phyloP scores from a whole-genome alignment of 2,797 vertebrate genomes.

The Octomys mimax region DNA sequence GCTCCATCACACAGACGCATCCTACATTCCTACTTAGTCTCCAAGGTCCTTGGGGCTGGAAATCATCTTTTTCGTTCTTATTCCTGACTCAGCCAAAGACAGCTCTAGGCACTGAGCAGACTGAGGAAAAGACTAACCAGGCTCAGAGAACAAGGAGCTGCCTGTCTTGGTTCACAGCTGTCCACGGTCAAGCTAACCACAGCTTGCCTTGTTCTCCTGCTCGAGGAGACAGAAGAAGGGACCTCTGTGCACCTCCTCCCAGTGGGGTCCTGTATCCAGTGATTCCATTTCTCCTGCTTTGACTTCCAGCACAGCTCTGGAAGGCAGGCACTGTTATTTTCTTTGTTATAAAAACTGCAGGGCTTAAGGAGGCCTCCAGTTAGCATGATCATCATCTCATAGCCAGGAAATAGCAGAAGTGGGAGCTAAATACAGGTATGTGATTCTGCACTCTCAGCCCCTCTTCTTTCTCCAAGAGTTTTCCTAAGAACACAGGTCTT shows the following conservation, averaged over 20 bases:
- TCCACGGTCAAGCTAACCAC: neutral
- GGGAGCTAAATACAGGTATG: neutral
- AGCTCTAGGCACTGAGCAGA: neutral
- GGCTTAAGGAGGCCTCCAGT: neutral
- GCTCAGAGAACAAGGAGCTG: neutral
- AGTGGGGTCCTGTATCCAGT: neutral
- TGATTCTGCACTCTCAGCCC: neutral
- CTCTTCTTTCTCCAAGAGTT: neutral
- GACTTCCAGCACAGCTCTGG: neutral
- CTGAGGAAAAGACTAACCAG: neutral
- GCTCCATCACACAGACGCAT: neutral
- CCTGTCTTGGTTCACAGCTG: neutral
- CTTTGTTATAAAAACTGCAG: neutral
- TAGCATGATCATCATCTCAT: neutral
- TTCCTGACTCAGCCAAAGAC: neutral
- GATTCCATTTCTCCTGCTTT: neutral
- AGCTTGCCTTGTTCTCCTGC: neutral
- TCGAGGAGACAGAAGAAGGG: neutral
- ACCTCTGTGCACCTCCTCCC: neutral
- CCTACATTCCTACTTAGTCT: neutral
- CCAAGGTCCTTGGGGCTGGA: neutral
- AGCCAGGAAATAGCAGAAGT: neutral
- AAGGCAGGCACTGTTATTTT: neutral
- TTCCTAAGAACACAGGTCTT: neutral
- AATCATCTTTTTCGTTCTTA: neutral